phyloP scores from a whole-genome alignment of 2,797 vertebrate species.

The Malurus splendens region DNA sequence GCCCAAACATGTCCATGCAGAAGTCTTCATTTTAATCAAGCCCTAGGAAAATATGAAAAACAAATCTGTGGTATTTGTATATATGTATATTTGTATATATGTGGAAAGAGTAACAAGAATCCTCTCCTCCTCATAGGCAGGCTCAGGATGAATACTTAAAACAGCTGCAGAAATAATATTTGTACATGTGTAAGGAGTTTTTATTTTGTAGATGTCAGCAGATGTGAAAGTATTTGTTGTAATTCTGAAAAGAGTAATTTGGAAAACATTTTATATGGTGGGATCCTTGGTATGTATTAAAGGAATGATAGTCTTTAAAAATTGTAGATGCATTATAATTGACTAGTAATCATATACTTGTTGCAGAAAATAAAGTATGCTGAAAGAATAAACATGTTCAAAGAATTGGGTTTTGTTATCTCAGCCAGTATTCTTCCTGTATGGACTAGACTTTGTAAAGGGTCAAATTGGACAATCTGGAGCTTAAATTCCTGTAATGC shows the following conservation, averaged over 20 bases:
- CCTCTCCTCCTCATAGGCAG: neutral
- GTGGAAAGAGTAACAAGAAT: neutral
- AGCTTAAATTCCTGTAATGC: neutral
- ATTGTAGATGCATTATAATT: neutral
- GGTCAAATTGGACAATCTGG: neutral
- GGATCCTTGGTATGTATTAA: neutral
- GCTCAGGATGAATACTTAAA: neutral
- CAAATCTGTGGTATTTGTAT: neutral
- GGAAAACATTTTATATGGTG: neutral
- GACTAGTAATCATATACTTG: neutral
- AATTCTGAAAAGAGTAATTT: neutral
- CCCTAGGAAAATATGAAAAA: neutral
- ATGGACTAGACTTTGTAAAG: neutral
- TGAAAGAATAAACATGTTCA: neutral
- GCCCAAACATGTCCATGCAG: neutral
- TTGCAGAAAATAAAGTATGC: neutral
- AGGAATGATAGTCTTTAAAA: neutral
- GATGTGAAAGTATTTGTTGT: neutral
- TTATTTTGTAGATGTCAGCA: neutral
- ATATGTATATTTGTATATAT: fast-evolving
- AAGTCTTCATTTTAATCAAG: neutral
- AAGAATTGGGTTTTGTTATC: neutral
- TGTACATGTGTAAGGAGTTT: neutral
- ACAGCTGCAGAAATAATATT: neutral
- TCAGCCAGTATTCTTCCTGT: neutral